These are phyloP conservation scores for Aldabrachelys gigantea DNA, from an alignment of 2,113 vertebrate genomes.

Conservation along the genomic window DNA sequence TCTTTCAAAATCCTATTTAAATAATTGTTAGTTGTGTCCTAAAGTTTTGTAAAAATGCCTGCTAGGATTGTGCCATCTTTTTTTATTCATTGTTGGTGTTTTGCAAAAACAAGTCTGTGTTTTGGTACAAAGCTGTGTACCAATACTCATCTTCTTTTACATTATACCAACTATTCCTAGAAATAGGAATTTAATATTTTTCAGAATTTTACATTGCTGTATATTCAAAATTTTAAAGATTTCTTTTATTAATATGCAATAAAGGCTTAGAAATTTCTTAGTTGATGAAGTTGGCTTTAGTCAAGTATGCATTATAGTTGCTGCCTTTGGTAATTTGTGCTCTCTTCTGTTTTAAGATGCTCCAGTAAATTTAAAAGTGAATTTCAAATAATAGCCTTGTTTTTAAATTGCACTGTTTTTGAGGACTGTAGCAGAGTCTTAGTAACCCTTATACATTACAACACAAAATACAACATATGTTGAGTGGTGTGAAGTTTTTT, in stretches of 20 bases:
- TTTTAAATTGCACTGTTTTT: constrained; percentile 83
- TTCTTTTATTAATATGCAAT: constrained; percentile 86
- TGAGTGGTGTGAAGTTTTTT: constrained; percentile 27
- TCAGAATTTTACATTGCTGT: constrained; percentile 81
- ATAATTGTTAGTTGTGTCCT: constrained; percentile 63
- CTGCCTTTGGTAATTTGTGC: constrained; percentile 81
- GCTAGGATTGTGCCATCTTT: constrained; percentile 81
- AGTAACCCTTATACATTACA: constrained; percentile 39
- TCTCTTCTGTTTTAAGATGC: constrained; percentile 78
- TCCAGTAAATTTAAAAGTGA: constrained; percentile 74
- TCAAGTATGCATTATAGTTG: constrained; percentile 77
- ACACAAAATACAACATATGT: background rate
- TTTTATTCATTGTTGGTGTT: constrained; percentile 76
- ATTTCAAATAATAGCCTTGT: constrained; percentile 78
- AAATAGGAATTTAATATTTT: constrained; percentile 81
- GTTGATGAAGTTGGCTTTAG: constrained; percentile 76
- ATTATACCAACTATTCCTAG: constrained; percentile 74
- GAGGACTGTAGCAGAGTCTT: constrained; percentile 73
- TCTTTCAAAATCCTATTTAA: constrained; percentile 65
- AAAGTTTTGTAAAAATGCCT: constrained; percentile 70
- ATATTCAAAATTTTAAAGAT: constrained; percentile 78
- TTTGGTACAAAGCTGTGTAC: constrained; percentile 67
- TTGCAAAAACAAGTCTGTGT: constrained; percentile 75
- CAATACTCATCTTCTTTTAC: constrained; percentile 74
- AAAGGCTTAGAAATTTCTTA: constrained; percentile 80